Conservation (phyloP, 2,888 invertebrate genomes). For the Periphyllus acericola region DNA sequence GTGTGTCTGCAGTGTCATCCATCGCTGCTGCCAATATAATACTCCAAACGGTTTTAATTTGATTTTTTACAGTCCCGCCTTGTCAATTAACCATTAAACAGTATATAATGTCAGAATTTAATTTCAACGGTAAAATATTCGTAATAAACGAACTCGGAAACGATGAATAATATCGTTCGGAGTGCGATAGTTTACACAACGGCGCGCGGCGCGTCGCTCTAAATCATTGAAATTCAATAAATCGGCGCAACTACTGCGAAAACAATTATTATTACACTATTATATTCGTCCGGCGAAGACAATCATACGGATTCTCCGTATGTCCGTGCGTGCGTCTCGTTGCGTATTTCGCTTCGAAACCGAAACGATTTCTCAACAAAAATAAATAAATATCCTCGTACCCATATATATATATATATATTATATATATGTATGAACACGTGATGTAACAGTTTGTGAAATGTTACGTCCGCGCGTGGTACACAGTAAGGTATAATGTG, state of each 20-base stretch:
- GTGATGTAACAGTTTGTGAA: background rate
- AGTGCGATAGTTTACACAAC: background rate
- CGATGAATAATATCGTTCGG: background rate
- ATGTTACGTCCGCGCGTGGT: background rate
- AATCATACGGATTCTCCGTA: too few relatives aligned
- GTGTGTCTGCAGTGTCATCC: conserved; percentile 1
- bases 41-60: conserved; percentile 31
- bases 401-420: too few relatives aligned
- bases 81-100: conserved; percentile 11
- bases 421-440: background rate
- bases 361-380: background rate
- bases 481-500: background rate
- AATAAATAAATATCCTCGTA: background rate
- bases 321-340: too few relatives aligned
- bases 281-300: too few relatives aligned
- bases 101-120: background rate
- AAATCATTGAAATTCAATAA: background rate
- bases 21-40: background rate
- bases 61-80: conserved; percentile 19
- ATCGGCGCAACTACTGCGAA: too few relatives aligned
- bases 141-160: background rate
- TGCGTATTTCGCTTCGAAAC: background rate
- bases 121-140: background rate
- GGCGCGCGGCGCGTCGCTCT: background rate
- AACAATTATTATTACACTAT: too few relatives aligned